phyloP scores from a whole-genome alignment of 2,797 vertebrate genomes.

The Dicrostonyx torquatus region DNA sequence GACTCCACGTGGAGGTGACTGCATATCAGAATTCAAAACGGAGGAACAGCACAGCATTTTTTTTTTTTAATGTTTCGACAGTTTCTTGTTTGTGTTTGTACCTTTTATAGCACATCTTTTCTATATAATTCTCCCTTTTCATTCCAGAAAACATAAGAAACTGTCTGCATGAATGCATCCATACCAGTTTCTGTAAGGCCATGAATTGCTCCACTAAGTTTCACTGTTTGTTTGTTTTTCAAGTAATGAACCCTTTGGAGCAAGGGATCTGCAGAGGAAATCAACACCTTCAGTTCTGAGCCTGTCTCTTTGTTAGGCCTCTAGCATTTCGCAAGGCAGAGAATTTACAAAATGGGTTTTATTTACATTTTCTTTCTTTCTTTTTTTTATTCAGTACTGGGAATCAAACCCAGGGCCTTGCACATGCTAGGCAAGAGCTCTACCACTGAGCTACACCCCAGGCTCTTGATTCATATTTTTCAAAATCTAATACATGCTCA shows the following conservation, averaged over 20 bases:
- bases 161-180: constrained; percentile 48
- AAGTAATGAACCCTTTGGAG: constrained; percentile 71
- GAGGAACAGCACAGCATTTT: not conserved
- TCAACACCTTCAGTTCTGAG: not conserved
- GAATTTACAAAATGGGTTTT: constrained; percentile 69
- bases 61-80: not conserved
- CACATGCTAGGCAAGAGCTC: constrained; percentile 11
- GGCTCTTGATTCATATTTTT: constrained; percentile 75
- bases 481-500: constrained; percentile 65
- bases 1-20: not conserved
- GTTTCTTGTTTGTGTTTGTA: constrained; percentile 13
- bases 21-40: constrained; percentile 11
- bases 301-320: not conserved
- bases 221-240: constrained; percentile 52
- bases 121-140: constrained; percentile 55
- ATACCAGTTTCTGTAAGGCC: constrained; percentile 74
- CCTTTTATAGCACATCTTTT: constrained; percentile 35
- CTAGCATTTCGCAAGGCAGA: constrained; percentile 67
- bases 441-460: not conserved
- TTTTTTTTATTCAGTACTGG: not conserved
- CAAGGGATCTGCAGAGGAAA: constrained; percentile 41
- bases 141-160: constrained; percentile 68
- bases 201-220: constrained; percentile 70
- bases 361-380: constrained; percentile 68
- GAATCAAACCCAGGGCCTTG: not conserved